These are phyloP conservation scores for Notechis scutatus DNA, from an alignment of 2,113 vertebrate species.

Conservation along the genomic window DNA sequence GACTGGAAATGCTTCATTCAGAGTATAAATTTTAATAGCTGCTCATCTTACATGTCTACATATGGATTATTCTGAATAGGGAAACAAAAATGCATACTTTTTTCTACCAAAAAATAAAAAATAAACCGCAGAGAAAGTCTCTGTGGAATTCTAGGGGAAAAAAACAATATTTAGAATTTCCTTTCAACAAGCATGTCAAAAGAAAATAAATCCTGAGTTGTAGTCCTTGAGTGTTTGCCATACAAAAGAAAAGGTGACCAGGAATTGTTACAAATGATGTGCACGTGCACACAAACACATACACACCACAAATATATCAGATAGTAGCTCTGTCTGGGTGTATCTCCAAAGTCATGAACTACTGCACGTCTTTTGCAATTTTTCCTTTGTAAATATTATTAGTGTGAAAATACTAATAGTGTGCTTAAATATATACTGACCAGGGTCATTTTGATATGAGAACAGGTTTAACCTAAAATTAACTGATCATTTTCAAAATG, in stretches of 20 bases:
- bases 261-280: not conserved
- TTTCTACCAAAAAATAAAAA: not conserved
- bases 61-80: not conserved
- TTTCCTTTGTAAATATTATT: not conserved
- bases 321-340: not conserved
- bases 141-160: not conserved
- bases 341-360: not conserved
- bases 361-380: not conserved
- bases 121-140: not conserved
- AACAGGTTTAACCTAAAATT: not conserved
- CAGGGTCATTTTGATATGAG: not conserved
- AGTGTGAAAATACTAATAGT: not conserved
- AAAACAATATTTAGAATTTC: not conserved
- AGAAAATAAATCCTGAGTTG: not conserved
- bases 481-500: not conserved
- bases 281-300: not conserved
- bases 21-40: slow-evolving; percentile 1
- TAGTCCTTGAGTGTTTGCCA: not conserved
- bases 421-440: not conserved
- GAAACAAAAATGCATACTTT: not conserved
- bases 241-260: not conserved
- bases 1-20: not conserved
- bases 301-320: not conserved
- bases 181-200: not conserved
- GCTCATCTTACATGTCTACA: not conserved